A percentile compares a stretch with the other conserved stretches of the same genome.
phyloP scores from a whole-genome alignment of 1,140 invertebrate species.

The Orchesella cincta region DNA sequence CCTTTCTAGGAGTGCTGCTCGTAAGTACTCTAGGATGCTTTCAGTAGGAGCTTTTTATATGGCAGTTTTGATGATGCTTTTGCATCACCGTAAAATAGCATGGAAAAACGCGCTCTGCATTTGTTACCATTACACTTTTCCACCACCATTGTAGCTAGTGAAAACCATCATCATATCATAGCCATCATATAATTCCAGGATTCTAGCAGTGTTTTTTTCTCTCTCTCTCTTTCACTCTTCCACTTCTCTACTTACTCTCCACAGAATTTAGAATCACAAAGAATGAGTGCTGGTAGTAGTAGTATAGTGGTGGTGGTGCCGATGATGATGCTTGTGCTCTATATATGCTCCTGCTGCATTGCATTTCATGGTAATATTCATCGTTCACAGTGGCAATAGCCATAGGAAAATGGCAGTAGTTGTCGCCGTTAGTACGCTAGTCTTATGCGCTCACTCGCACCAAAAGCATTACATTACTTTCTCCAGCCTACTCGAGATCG shows the following conservation, averaged over 20 bases:
- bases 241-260: background rate
- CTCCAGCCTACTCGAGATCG: no score
- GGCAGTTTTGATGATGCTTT: constrained; percentile 28
- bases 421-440: constrained; percentile 6
- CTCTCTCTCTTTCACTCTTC: background rate
- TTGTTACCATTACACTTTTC: constrained; percentile 24
- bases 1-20: constrained; percentile 12
- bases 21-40: constrained; percentile 25
- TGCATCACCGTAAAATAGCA: constrained; percentile 28
- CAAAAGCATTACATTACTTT: background rate
- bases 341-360: background rate
- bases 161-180: constrained; percentile 30
- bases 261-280: constrained; percentile 8
- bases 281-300: background rate
- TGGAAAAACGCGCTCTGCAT: constrained; percentile 22
- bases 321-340: no score
- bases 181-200: constrained; percentile 17
- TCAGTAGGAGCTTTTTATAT: constrained; percentile 24
- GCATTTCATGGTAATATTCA: constrained; percentile 11
- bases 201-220: background rate
- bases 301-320: background rate
- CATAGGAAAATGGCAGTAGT: background rate
- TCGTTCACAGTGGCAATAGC: constrained; percentile 14
- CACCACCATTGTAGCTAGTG: constrained; percentile 25
- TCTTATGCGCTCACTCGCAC: background rate